These are phyloP conservation scores for Trididemnum nubilum DNA, from an alignment of 23 tunicate genomes.

Conservation along the genomic window DNA sequence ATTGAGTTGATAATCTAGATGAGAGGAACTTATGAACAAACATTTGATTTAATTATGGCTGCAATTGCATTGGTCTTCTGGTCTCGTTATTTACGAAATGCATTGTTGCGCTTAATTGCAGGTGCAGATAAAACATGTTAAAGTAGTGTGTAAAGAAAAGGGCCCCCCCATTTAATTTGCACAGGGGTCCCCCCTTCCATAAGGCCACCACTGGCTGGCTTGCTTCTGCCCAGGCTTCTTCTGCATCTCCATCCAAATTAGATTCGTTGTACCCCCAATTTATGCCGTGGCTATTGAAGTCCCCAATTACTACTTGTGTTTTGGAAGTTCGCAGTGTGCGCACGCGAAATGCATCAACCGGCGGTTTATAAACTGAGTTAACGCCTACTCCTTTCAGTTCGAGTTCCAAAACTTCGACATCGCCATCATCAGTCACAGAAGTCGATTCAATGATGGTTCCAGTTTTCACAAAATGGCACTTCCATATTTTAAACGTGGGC, in stretches of 20 bases:
- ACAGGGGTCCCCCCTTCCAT: too few relatives aligned
- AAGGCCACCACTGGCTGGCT: too few relatives aligned
- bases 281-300: slow-evolving; percentile 13
- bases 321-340: neutral
- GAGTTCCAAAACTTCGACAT: neutral
- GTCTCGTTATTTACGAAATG: too few relatives aligned
- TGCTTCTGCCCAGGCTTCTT: slow-evolving; percentile 13
- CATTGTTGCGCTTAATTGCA: too few relatives aligned
- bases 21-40: too few relatives aligned
- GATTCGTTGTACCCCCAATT: slow-evolving; percentile 7
- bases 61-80: too few relatives aligned
- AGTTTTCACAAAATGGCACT: neutral
- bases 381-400: slow-evolving; percentile 3
- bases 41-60: too few relatives aligned
- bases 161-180: too few relatives aligned
- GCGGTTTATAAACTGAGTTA: slow-evolving; percentile 7
- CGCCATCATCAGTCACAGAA: neutral
- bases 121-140: too few relatives aligned
- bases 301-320: slow-evolving; percentile 5
- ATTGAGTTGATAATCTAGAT: too few relatives aligned
- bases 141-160: too few relatives aligned
- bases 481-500: neutral
- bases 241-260: slow-evolving; percentile 5
- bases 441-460: neutral
- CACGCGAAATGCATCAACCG: neutral